Percentiles rank a stretch among this genome's conserved stretches.
These are phyloP conservation scores for Stegostoma tigrinum DNA, from an alignment of 2,113 vertebrate genomes.

Conservation along the genomic window DNA sequence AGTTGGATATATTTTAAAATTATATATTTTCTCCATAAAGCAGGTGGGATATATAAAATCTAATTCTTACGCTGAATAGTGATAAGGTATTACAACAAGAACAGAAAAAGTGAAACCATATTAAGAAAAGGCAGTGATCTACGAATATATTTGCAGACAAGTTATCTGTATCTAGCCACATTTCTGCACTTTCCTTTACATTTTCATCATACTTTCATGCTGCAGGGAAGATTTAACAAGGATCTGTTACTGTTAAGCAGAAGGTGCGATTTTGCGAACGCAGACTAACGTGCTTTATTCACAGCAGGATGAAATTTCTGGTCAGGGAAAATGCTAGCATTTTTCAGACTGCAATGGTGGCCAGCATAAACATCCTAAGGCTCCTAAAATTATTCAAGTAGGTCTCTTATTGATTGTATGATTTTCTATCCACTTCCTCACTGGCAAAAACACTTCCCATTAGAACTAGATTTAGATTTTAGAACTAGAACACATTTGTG, in stretches of 20 bases:
- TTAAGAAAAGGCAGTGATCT: not conserved
- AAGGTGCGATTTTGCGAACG: not conserved
- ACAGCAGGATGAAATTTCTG: not conserved
- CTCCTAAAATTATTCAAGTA: conserved; percentile 14
- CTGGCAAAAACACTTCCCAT: not conserved
- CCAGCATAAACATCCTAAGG: not conserved
- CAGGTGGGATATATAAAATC: not conserved
- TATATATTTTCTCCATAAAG: not conserved
- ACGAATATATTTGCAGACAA: not conserved
- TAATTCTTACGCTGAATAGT: not conserved
- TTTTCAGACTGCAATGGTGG: not conserved
- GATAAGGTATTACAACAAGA: not conserved
- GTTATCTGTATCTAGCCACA: not conserved
- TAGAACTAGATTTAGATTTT: no score
- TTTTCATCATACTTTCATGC: not conserved
- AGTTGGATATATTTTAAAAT: not conserved
- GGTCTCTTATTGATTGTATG: not conserved
- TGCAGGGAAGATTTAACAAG: not conserved
- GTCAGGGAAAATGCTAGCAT: not conserved
- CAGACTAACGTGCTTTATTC: not conserved
- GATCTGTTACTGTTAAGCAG: not conserved
- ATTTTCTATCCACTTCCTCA: not conserved
- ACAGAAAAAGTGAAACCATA: not conserved
- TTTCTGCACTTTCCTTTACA: not conserved
- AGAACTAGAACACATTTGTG: no score